phyloP scores from a whole-genome alignment of 2,797 vertebrate species.

The Ispidina picta region DNA sequence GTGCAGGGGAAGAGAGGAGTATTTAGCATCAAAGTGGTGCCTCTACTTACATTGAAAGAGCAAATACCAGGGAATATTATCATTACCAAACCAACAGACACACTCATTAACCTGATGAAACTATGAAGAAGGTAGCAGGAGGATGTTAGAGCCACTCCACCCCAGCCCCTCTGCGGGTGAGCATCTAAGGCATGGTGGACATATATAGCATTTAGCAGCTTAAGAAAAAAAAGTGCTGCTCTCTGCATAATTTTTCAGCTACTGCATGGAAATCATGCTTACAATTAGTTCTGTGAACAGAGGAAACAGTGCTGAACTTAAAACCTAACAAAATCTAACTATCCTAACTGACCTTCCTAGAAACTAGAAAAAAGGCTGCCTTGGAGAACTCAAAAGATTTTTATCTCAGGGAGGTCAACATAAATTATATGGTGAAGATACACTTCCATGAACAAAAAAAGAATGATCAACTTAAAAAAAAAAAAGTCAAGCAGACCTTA shows the following conservation, averaged over 20 bases:
- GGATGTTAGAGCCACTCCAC: not conserved
- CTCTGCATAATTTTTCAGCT: not conserved
- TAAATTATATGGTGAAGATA: not conserved
- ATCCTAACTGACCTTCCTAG: not conserved
- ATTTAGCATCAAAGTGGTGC: not conserved
- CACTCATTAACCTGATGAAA: not conserved
- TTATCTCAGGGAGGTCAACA: not conserved
- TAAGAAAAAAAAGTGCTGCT: not conserved
- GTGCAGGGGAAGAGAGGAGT: not conserved
- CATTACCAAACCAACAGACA: not conserved
- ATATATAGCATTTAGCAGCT: not conserved
- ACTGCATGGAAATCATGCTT: not conserved
- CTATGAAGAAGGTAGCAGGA: not conserved
- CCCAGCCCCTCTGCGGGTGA: fast-evolving
- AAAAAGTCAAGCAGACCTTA: not conserved
- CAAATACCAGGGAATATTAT: not conserved
- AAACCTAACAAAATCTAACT: not conserved
- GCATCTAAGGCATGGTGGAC: not conserved
- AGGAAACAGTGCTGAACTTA: not conserved
- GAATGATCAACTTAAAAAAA: too few relatives aligned
- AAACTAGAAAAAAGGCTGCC: not conserved
- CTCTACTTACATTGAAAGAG: not conserved
- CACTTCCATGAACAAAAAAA: not conserved
- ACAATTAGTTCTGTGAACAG: not conserved
- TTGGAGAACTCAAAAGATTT: not conserved